These are phyloP conservation scores for Malachius bipustulatus DNA, from an alignment of 2,888 invertebrate species.

Conservation along the genomic window DNA sequence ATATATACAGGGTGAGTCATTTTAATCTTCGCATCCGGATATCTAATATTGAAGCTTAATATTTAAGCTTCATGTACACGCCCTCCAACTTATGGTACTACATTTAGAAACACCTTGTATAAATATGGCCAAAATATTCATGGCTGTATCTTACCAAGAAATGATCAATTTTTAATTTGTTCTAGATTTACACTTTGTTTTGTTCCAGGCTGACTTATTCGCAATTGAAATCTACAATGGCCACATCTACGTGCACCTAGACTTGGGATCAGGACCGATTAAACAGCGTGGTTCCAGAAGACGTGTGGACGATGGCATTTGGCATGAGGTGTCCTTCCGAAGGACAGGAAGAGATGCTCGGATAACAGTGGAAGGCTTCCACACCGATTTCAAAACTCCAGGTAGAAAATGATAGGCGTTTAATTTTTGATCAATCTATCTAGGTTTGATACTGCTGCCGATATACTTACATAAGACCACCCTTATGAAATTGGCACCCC, in stretches of 20 bases:
- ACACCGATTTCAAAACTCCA: slow-evolving; percentile 79
- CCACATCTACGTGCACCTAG: slow-evolving; percentile 83
- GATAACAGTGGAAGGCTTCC: slow-evolving; percentile 78
- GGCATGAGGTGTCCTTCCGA: slow-evolving; percentile 82
- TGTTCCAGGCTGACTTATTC: slow-evolving; percentile 73
- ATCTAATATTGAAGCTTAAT: no score
- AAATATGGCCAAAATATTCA: neutral
- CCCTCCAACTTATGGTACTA: neutral
- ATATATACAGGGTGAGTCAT: no score
- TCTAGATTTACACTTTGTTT: slow-evolving; percentile 5
- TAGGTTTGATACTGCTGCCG: no score
- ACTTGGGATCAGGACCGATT: slow-evolving; percentile 83
- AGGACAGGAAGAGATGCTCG: slow-evolving; percentile 74
- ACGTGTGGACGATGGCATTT: slow-evolving; percentile 79
- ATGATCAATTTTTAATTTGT: neutral
- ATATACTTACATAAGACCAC: no score
- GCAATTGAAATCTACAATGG: slow-evolving; percentile 91
- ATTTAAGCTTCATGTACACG: no score
- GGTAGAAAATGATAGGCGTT: slow-evolving; percentile 39
- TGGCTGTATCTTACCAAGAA: no score
- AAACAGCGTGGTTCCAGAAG: slow-evolving; percentile 72
- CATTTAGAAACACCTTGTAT: neutral
- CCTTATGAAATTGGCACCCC: no score
- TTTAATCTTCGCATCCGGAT: no score
- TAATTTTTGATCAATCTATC: slow-evolving; percentile 12